Base-by-base conservation (phyloP, 1,140 invertebrate species). In the Drosophila suzukii region DNA sequence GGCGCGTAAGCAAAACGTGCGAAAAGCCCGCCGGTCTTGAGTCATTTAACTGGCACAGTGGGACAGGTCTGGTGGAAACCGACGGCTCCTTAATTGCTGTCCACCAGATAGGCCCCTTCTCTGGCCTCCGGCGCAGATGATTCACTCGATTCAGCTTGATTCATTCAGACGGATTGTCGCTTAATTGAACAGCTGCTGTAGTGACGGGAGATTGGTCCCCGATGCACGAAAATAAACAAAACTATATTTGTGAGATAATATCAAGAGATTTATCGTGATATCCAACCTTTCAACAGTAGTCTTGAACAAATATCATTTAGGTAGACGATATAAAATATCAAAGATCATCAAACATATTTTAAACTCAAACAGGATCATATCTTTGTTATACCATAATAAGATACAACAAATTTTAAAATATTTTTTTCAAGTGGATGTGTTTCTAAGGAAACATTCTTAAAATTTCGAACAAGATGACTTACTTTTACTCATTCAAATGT, bases 21-120 rank as follows among this genome's bases (percentile, higher is more conserved):
- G 62, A 85, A 85, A 71, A 79, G 66, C 55, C 59, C 59, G 53
- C 7, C 59, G 13, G 53, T 75, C 62, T 86, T 81, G 63, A 85
- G 51, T 86, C 82, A 84, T 85, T 77, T 74, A 62, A 65, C 44
- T 55, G 39, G 73, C 73, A 85, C 81, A 81, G 77, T 86, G 73
- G 77, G 59, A 44, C 78, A 39, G 56, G 41, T 36, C 57, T 39
- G 20, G 8, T 46, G 56, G 11, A 58, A 81, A 65, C 56, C 57
- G 54, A 44, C 44, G 47, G 49, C 56, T 71, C 60, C 65, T 57
- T 63, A 67, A 58, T 24, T 53, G 60, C 60, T 32, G 13, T 20
- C 36, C 61, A 24, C 34, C 32, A 34, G 27, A 17, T 8, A 34
- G 50, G 13, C 39, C 60, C 32, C 38, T 15, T 8, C 30, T 7